Base-by-base conservation (phyloP, 2,113 vertebrate genomes). In the Pristiophorus japonicus region DNA sequence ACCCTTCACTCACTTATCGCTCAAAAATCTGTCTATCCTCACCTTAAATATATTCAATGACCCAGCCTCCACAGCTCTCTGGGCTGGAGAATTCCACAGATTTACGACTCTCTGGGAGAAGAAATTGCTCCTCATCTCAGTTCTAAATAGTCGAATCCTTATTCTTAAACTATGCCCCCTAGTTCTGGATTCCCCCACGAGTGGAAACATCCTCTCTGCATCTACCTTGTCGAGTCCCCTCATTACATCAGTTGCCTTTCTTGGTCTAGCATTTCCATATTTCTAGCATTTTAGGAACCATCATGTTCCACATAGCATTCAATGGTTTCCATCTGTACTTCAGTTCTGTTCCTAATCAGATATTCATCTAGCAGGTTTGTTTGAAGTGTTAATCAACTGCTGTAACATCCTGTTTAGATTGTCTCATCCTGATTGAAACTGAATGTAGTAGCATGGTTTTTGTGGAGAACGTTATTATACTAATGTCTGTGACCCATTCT, bases 361-460 rank as follows among this genome's bases (percentile, higher is more conserved):
- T 18, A 63, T 91, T 38, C 55, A 34, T 91, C 88, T 30, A 63
- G 30, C 30, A 38, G 55, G 62, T 59, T 88, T 1, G n/a, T 91
- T 91, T 20, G 59, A 91, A 91, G 55, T n/a, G 34, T 91, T n/a
- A 91, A 63, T 62, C 75, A 81, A 81, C n/a, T 81, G 38, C 75
- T 81, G n/a, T 81, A 42, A 81, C 38, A 81, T 81, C 88, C 47
- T 87, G 22, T 87, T 87, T 87, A 30, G 47, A 27, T 30, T 91
- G 55, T 16, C 34, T 7, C 11, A 91, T 63, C 34, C 12, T 91
- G 88, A 38, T 63, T 63, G 34, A 62, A 90, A 90, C 11, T 81
- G n/a, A 81, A 3, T 18, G n/a, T 20, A 81, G n/a, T 81, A 42
- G 24, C 85, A 30, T 30, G 47, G 85, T 30, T 12, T 81, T 14